Evolutionary conservation across 2,888 invertebrate species (phyloP), one percentile per base, ranked within the genome.

Genomic region (Calephelis perditalis): DNA sequence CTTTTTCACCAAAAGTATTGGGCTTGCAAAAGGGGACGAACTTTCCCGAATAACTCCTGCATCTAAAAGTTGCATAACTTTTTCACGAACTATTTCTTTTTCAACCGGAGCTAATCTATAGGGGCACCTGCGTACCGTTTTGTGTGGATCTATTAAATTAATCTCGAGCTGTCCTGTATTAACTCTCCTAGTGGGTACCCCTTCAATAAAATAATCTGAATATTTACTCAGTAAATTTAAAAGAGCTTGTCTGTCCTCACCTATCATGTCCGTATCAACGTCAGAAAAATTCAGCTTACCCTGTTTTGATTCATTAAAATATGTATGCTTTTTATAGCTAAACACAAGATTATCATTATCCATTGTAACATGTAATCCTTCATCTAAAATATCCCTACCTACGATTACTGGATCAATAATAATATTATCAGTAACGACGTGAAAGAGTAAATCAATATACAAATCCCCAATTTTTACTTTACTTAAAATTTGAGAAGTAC

Each of bases 21-120:
- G 73, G 46, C 74, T 74, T 0, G 73, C 71, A 59, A 71, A 75
- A 0, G 71, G 66, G 0, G 73, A 72, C 0, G 66, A 58, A 35
- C 70, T 71, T 58, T 69, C 67, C 0, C 71, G 63, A 46, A 73
- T 73, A 1, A 76, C 62, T 0, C 67, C 68, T 0, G 71, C 68
- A 11, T 68, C 62, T 0, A 70, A 9, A 0, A 74, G 59, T 0
- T 57, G 35, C 2, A 64, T 46, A 7, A 74, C 56, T 52, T 71
- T 72, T 15, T 71, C 68, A 0, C 62, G 58, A 5, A 70, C 69
- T 3, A 68, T 63, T 36, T 64, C 43, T 49, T 68, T 69, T 46
- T 71, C 72, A 0, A n/a, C 9, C 0, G 69, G 69, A 0, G 69
- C n/a, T 36, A 71, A 44, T 7, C 68, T 47, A 61, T 71, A 68